Evolutionary conservation across 1,140 invertebrate genomes (phyloP).

Genomic region (Bombus waltoni): DNA sequence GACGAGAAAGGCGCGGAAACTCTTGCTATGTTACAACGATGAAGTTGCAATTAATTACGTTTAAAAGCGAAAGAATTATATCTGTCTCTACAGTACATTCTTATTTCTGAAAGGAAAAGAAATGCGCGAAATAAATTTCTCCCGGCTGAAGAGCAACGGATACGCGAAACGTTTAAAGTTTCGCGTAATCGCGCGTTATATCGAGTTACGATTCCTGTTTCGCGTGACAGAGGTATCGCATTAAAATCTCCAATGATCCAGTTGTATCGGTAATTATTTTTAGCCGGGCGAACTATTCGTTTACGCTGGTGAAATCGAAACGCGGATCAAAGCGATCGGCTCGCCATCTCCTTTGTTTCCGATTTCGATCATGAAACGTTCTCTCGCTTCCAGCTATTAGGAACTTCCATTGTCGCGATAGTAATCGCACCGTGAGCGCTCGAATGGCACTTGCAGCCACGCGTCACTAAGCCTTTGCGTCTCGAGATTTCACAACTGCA

Average conservation of each 20-base stretch:
- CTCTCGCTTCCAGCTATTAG: background rate
- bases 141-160: too few species aligned
- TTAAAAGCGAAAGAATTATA: too few species aligned
- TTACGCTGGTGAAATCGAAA: background rate
- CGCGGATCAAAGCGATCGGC: background rate
- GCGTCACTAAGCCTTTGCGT: background rate
- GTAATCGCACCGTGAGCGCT: background rate
- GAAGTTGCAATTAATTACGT: too few species aligned
- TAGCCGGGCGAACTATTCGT: background rate
- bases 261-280: background rate
- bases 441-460: background rate
- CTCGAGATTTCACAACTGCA: conserved; percentile 40
- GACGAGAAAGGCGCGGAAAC: too few species aligned
- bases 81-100: too few species aligned
- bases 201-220: too few species aligned
- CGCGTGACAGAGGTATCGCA: too few species aligned
- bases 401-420: background rate
- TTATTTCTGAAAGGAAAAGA: too few species aligned
- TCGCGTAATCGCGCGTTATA: too few species aligned
- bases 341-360: background rate
- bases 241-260: background rate
- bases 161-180: too few species aligned
- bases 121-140: too few species aligned
- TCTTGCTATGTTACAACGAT: too few species aligned
- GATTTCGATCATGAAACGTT: background rate